These are phyloP conservation scores for Cataglyphis albicans DNA, from an alignment of 2,888 invertebrate genomes.

Conservation along the genomic window DNA sequence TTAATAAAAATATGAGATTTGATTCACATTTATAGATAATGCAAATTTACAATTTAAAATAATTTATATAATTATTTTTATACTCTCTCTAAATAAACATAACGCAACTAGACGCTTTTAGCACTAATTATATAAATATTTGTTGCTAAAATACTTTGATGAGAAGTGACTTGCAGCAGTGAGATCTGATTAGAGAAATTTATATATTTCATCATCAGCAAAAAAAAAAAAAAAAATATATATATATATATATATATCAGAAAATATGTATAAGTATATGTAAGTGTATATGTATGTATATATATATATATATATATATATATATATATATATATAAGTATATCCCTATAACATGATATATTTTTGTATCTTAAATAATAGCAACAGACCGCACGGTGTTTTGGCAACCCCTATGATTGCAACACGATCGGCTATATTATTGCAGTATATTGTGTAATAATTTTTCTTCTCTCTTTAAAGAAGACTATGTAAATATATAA, in stretches of 20 bases:
- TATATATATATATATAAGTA: neutral
- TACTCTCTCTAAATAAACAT: neutral
- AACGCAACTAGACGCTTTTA: neutral
- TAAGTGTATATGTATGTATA: too few relatives aligned
- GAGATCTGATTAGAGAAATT: neutral
- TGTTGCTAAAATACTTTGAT: neutral
- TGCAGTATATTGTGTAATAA: neutral
- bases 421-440: neutral
- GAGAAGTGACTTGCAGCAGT: neutral
- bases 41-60: neutral
- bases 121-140: neutral
- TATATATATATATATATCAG: too few relatives aligned
- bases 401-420: neutral
- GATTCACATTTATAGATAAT: neutral
- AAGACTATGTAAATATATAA: neutral
- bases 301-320: too few relatives aligned
- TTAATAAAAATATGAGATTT: conserved; percentile 1
- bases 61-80: conserved; percentile 1
- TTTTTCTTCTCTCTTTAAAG: neutral
- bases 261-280: too few relatives aligned
- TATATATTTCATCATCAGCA: neutral
- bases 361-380: neutral
- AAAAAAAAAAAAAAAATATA: too few relatives aligned
- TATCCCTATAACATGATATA: neutral
- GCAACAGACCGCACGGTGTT: neutral